phyloP scores from a whole-genome alignment of 2,797 vertebrate genomes.

The Triplophysa bombifrons region DNA sequence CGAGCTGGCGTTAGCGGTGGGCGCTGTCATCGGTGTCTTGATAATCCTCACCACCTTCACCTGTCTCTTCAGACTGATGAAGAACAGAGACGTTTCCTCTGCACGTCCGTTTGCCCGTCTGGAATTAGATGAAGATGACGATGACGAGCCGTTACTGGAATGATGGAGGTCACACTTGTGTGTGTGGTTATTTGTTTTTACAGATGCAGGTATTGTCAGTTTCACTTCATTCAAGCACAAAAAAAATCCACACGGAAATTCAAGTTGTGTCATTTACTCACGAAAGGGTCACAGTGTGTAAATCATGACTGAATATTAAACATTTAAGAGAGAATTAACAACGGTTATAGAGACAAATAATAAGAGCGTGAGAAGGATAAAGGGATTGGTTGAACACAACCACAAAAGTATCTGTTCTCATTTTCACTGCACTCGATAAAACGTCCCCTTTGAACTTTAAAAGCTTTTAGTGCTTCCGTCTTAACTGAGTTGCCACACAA shows the following conservation, averaged over 20 bases:
- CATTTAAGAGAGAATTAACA: not conserved
- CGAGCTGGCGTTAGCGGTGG: constrained; percentile 73
- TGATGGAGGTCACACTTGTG: constrained; percentile 52
- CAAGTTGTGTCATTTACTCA: too few relatives aligned
- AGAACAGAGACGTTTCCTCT: constrained; percentile 54
- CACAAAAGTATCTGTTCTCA: not conserved
- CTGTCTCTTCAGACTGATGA: constrained; percentile 75
- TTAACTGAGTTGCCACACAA: not conserved
- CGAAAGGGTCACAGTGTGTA: not conserved
- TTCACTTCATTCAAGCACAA: not conserved
- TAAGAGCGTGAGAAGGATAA: too few relatives aligned
- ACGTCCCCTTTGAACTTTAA: not conserved
- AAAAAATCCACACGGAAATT: too few relatives aligned
- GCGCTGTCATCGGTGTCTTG: constrained; percentile 80
- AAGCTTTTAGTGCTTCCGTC: not conserved
- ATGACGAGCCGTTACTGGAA: constrained; percentile 81
- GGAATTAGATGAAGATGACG: constrained; percentile 80
- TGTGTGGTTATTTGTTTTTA: not conserved
- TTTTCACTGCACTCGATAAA: not conserved
- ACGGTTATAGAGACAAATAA: not conserved
- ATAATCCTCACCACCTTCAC: constrained; percentile 78
- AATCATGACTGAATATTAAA: not conserved
- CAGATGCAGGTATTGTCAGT: not conserved
- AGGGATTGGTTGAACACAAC: not conserved
- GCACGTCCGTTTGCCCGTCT: constrained; percentile 79